Base-by-base conservation (phyloP, 2,113 vertebrate genomes). In the Alligator mississippiensis region DNA sequence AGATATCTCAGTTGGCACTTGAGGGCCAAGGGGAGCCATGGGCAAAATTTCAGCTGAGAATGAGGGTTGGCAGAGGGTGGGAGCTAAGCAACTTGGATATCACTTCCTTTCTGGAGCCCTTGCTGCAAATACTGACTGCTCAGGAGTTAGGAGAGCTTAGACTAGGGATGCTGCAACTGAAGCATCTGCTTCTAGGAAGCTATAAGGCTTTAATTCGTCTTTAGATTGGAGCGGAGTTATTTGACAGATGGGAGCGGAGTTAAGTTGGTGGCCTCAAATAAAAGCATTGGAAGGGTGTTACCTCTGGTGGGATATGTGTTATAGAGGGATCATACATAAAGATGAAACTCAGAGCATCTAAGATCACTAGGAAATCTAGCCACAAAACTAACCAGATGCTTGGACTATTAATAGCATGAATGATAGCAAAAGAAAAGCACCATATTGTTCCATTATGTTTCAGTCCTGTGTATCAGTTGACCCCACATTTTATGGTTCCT, bases 231-330 rank as follows among this genome's bases (percentile, higher is more conserved):
- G 6, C 3, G 68, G 58, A 34, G 61, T 8, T 80, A 17, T 64
- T 85, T 66, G 68, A 0, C 10, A 75, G 3, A 6, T 0, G 66
- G 5, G 6, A 22, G 0, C 15, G 75, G 24, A 28, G 2, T 70
- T 85, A 82, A 74, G 60, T 85, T 27, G 30, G 1, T 47, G 68
- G 9, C 47, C 13, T 1, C 75, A 16, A 57, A 83, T 87, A 38
- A 81, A 90, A 90, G 75, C 3, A 72, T 18, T 25, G 3, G 25
- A 78, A 85, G 85, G 0, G 47, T 9, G 47, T 66, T 66, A 66
- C 64, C 64, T 66, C 15, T 66, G 28, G 28, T 27, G 28, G 28
- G 64, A 66, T 47, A 47, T 9, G 6, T 47, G 47, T 47, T 47
- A 7, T 47, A 47, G 47, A 47, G 47, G 47, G 47, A 47, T 47